phyloP scores from a whole-genome alignment of 2,888 invertebrate species.

The Crocallis elinguaria region DNA sequence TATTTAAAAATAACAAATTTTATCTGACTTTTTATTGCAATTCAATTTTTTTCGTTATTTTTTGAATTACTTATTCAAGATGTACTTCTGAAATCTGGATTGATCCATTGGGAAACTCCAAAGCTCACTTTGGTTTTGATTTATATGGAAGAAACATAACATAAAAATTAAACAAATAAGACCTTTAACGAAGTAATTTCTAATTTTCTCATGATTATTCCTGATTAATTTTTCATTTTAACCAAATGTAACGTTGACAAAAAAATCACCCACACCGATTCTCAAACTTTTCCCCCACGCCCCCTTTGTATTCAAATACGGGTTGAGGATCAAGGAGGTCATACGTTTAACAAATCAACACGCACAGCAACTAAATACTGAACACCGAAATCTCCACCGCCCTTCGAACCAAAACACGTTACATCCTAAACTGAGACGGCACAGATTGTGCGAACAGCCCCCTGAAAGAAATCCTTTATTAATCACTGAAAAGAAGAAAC shows the following conservation, averaged over 20 bases:
- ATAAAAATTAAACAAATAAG: too few relatives aligned
- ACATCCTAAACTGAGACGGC: constrained; percentile 37
- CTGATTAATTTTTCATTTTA: too few relatives aligned
- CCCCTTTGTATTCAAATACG: not conserved
- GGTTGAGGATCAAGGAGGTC: not conserved
- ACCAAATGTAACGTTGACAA: not conserved
- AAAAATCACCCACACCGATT: not conserved
- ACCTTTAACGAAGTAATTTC: too few relatives aligned
- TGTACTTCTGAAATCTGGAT: too few relatives aligned
- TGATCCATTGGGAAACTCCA: too few relatives aligned
- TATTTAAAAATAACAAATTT: too few relatives aligned
- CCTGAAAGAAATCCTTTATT: constrained; percentile 61
- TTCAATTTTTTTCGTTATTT: too few relatives aligned
- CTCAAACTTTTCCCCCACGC: not conserved
- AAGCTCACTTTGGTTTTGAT: too few relatives aligned
- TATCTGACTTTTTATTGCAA: too few relatives aligned
- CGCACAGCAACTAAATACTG: constrained; percentile 21
- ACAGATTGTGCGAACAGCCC: constrained; percentile 34
- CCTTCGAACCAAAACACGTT: constrained; percentile 35
- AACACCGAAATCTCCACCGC: constrained; percentile 31
- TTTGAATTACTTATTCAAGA: too few relatives aligned
- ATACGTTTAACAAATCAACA: not conserved
- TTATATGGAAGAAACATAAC: too few relatives aligned
- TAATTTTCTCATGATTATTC: too few relatives aligned
- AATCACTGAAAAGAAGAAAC: constrained; percentile 65